A percentile compares a stretch with the other conserved stretches of the same genome.
These are phyloP conservation scores for Oreohelix idahoensis DNA, from an alignment of 1,140 invertebrate species.

Conservation along the genomic window DNA sequence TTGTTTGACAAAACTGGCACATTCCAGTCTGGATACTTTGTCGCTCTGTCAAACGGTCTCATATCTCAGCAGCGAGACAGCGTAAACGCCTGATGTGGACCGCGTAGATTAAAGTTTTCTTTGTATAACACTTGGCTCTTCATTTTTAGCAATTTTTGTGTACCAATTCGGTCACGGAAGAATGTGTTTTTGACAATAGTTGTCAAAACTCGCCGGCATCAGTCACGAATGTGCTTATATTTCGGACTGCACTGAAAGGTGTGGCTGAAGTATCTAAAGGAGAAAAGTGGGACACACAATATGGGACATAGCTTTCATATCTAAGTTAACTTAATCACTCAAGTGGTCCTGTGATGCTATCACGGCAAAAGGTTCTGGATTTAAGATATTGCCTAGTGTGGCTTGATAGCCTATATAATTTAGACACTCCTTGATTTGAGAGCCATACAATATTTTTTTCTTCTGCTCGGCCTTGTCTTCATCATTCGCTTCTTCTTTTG, in stretches of 20 bases:
- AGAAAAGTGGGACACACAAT: too few relatives aligned
- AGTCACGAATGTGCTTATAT: background rate
- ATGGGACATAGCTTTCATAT: too few relatives aligned
- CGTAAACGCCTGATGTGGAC: background rate
- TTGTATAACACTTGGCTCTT: background rate
- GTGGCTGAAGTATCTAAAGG: background rate
- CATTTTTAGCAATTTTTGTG: background rate
- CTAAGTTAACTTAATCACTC: too few relatives aligned
- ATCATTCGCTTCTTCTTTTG: too few relatives aligned
- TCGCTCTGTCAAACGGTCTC: background rate
- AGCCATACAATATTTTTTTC: too few relatives aligned
- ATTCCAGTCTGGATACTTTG: background rate
- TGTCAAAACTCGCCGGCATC: background rate
- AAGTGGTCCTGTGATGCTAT: too few relatives aligned
- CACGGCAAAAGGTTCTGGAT: too few relatives aligned
- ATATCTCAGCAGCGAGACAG: background rate
- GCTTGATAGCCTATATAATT: too few relatives aligned
- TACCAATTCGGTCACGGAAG: background rate
- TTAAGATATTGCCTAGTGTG: too few relatives aligned
- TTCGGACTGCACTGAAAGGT: background rate
- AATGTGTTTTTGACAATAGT: background rate
- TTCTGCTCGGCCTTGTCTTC: too few relatives aligned
- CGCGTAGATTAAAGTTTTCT: background rate
- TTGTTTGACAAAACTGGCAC: background rate
- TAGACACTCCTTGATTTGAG: too few relatives aligned